Base-by-base conservation (phyloP, 2,797 vertebrate genomes). In the Gymnodraco acuticeps region DNA sequence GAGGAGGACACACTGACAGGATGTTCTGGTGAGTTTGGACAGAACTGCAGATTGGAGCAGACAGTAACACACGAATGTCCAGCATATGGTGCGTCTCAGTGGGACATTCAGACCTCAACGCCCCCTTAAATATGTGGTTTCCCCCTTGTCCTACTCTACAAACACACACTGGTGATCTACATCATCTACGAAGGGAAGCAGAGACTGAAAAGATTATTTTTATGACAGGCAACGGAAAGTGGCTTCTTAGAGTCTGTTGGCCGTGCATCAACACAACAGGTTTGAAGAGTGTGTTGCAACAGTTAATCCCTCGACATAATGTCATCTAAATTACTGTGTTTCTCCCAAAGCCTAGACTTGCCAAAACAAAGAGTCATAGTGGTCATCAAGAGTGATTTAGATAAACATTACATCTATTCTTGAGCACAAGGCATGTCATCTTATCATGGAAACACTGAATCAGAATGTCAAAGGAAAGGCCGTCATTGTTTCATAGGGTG, bases 21-120 rank as follows among this genome's bases (percentile, higher is more conserved):
- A 83, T 50, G 69, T 71, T 74, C 67, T 73, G 74, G 12, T 73
- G 72, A 70, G 61, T 86, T 78, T 86, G 83, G 76, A 73, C 68
- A 70, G 64, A n/a, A 11, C 60, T 73, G 71, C 50, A 63, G 20
- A 17, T 83, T 85, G 62, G 78, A 85, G 78, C 80, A 27, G 27
- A 27, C 27, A 27, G 27, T 48, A 65, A 75, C 59, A 72, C 63
- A 38, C 31, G 19, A 74, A 61, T 45, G 55, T 86, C 75, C 77
- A 81, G 78, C 86, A 90, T 87, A 89, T 86, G 84, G 81, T 53
- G 67, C n/a, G 13, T 77, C 83, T 87, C 85, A 84, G 85, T 42
- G 78, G 81, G 88, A 89, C 70, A 78, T 63, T 54, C 12, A 74
- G 68, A 63, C 60, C 68, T 74, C 42, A 70, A 67, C 65, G 41